phyloP scores from a whole-genome alignment of 2,113 vertebrate genomes.

The Hyperopisus bebe region DNA sequence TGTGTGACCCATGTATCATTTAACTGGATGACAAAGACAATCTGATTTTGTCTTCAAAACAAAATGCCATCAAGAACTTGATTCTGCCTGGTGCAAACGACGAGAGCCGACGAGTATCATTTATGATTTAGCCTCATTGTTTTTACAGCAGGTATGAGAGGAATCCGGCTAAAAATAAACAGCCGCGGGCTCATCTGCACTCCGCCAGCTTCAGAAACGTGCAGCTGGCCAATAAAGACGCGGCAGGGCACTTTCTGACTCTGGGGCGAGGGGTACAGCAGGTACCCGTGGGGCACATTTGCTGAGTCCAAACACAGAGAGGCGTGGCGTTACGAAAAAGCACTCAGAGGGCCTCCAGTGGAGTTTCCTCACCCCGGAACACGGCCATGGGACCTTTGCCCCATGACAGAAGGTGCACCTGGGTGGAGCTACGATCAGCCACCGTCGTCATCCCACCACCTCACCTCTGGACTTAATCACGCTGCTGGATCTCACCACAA shows the following conservation, averaged over 20 bases:
- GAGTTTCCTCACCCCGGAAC: neutral
- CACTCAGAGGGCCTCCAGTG: neutral
- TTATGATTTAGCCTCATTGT: neutral
- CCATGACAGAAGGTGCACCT: neutral
- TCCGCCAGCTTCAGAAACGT: neutral
- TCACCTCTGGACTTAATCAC: neutral
- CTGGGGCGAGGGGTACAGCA: neutral
- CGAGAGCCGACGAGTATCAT: neutral
- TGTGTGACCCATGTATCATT: neutral
- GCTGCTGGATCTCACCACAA: neutral
- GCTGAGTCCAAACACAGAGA: neutral
- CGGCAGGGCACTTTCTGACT: neutral
- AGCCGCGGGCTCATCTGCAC: neutral
- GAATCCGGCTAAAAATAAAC: constrained; percentile 1
- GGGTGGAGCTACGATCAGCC: neutral
- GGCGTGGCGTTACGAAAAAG: neutral
- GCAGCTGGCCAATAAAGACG: neutral
- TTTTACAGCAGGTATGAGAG: neutral
- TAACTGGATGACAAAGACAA: neutral
- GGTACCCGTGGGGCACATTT: neutral
- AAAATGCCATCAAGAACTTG: neutral
- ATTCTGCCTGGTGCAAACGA: neutral
- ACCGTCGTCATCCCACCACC: neutral
- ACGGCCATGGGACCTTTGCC: neutral
- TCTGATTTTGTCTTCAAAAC: neutral